These are phyloP conservation scores for Caenorhabditis elegans DNA, from an alignment of 1,140 invertebrate species.

Conservation along the genomic window WBcel235 BX284605.5:15006501-15007000, in stretches of 20 bases:
- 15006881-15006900: conserved; percentile 91
- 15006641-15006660: conserved; percentile 58
- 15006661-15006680: conserved; percentile 54
- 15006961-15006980: conserved; percentile 93
- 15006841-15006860: background rate
- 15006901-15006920: conserved; percentile 91
- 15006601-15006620: conserved; percentile 52
- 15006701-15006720: conserved; percentile 71
- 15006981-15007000: conserved; percentile 86
- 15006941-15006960: conserved; percentile 88
- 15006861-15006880: conserved; percentile 82
- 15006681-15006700: no score
- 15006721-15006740: conserved; percentile 83
- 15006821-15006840: conserved; percentile 17
- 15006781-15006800: conserved; percentile 88
- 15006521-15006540: background rate
- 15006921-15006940: conserved; percentile 83
- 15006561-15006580: conserved; percentile 32
- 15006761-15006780: conserved; percentile 83
- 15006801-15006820: conserved; percentile 78
- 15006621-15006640: conserved; percentile 60
- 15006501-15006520: background rate
- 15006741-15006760: conserved; percentile 82
- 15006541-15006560: background rate
- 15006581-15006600: conserved; percentile 33